Evolutionary conservation across 1,140 invertebrate species (phyloP), one percentile per base, ranked within the genome.

Genomic region (Megalopta genalis): DNA sequence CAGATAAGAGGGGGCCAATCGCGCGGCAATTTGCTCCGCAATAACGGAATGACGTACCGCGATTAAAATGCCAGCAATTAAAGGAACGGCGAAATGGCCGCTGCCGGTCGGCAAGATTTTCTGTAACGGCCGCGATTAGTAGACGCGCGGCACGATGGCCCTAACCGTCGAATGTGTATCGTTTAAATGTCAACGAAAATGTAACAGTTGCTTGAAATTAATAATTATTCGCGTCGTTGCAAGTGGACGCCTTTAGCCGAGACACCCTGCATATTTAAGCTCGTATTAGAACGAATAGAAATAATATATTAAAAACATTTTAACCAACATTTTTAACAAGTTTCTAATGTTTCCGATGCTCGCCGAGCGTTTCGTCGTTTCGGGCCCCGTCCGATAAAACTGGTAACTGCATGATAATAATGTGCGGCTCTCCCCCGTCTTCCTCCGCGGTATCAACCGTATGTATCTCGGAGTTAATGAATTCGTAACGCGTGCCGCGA

Each of bases 31-130:
- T 74, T 80, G 54, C 39, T 67, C 49, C 70, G 64, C 70, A 74
- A 74, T 80, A 66, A 80, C 42, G 63, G 46, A 81, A 54, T 76
- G 74, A 81, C 52, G 72, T 77, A 70, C 25, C 37, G 18, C 79
- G 59, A 65, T 81, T 70, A 59, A 81, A 81, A 77, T 63, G 59
- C 27, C 27, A 60, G 65, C 65, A 77, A 81, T 81, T 77, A 81
- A 70, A 62, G 60, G 9, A 46, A 57, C 42, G 49, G 23, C 75
- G 65, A 67, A 60, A 67, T 52, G 69, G 69, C 12, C 63, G 12
- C n/a, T 25, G 32, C n/a, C 37, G 46, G 18, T 9, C 60, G 77
- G 32, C 59, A 52, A 70, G 71, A 70, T 70, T 69, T 64, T 63
- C 70, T 77, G 27, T 57, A 57, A 37, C 57, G 39, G 57, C 54